Evolutionary conservation across 2,113 vertebrate species (phyloP), one percentile per base, ranked within the genome.

Genomic region (Oostethus manadensis): DNA sequence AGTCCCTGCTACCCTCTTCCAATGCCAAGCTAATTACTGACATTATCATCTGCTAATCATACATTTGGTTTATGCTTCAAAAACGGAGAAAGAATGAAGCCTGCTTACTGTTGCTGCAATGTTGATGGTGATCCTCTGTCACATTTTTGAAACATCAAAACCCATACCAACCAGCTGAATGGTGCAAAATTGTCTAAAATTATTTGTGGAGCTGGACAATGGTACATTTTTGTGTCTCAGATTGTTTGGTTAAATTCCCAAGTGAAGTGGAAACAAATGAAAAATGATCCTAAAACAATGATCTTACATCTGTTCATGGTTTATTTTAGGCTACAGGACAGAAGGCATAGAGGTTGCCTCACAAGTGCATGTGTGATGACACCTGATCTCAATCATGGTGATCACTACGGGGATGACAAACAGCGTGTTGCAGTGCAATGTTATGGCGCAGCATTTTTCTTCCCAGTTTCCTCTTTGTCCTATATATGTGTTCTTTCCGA

Each of bases 341-440:
- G 42, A 23, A 50, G 20, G 20, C 23, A 23, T 14, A 50, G 48
- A 33, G 16, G 16, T 33, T 51, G 50, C 29, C 50, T 51, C 16
- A 53, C 40, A 9, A 23, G 11, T 26, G 40, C 35, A 22, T 46
- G 29, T 53, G 20, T 43, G 47, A 51, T 74, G 70, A 71, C 59
- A 65, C 54, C 61, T 77, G 69, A 79, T 79, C 46, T 68, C 51
- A 53, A 76, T 77, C 67, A 51, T 50, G 26, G 60, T 74, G 56
- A 51, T 66, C 29, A 80, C 64, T 55, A 66, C 64, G 62, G 61
- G 68, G 66, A 70, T 70, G 73, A 57, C 54, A 68, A 73, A 74
- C 63, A 58, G 40, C 26, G 55, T 62, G 66, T 63, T 64, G 45
- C 26, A 60, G 57, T 61, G 60, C 65, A 67, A 67, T 66, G 58